phyloP scores from a whole-genome alignment of 2,888 invertebrate genomes.

The Cheiracanthium punctorium region DNA sequence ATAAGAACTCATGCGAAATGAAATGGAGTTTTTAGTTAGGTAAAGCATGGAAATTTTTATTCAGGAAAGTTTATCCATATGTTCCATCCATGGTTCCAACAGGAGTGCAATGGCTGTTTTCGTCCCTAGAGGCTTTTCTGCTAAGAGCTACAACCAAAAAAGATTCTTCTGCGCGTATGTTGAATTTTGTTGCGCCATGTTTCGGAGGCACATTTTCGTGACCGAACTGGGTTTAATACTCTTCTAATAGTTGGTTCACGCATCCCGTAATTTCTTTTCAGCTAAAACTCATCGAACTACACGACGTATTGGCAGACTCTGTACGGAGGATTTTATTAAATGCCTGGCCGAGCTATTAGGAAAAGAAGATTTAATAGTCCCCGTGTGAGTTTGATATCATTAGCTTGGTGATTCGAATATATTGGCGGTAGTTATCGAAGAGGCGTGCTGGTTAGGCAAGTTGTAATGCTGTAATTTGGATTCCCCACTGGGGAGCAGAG shows the following conservation, averaged over 20 bases:
- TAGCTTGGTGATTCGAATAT: neutral
- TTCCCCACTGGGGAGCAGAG: neutral
- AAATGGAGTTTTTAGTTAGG: too few species aligned
- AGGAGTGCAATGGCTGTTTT: too few species aligned
- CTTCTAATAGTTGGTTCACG: constrained; percentile 7
- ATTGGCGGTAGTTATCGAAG: neutral
- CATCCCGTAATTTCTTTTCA: neutral
- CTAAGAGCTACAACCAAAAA: too few species aligned
- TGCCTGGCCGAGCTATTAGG: neutral
- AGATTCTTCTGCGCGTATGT: too few species aligned
- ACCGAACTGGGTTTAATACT: neutral
- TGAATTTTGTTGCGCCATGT: too few species aligned
- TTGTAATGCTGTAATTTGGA: neutral
- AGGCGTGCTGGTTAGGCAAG: neutral
- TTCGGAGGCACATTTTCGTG: neutral
- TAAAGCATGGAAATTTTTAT: too few species aligned
- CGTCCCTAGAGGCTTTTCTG: too few species aligned
- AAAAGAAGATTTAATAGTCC: neutral
- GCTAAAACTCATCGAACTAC: neutral
- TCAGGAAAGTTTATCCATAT: too few species aligned
- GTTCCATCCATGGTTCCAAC: too few species aligned
- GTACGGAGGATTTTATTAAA: neutral
- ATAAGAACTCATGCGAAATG: too few species aligned
- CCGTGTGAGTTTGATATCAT: neutral
- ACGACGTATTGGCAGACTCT: neutral